These are phyloP conservation scores for Leptothorax acervorum DNA, from an alignment of 2,888 invertebrate species.

Conservation along the genomic window DNA sequence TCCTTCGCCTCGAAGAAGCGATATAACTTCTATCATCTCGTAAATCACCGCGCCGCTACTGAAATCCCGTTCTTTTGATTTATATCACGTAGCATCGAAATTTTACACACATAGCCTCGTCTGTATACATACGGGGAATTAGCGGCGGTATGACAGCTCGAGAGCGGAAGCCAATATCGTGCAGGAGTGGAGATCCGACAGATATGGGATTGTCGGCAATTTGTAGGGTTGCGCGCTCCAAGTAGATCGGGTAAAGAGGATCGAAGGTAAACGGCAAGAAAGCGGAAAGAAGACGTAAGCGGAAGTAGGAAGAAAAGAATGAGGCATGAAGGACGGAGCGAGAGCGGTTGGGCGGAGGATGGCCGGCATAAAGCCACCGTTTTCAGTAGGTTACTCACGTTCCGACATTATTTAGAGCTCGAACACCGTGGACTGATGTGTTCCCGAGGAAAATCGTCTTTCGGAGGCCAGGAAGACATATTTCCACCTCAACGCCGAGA, in stretches of 20 bases:
- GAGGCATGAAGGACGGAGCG: conserved; percentile 21
- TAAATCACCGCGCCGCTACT: conserved; percentile 34
- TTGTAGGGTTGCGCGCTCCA: conserved; percentile 59
- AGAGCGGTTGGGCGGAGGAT: conserved; percentile 59
- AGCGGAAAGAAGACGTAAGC: conserved; percentile 45
- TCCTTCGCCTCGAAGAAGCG: conserved; percentile 14
- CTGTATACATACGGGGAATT: conserved; percentile 50
- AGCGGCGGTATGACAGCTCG: conserved; percentile 47
- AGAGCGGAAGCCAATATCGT: conserved; percentile 53
- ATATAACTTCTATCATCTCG: conserved; percentile 20
- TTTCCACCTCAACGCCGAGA: conserved; percentile 57
- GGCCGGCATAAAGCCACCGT: conserved; percentile 63
- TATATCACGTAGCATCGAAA: conserved; percentile 40
- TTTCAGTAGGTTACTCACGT: conserved; percentile 75
- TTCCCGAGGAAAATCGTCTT: conserved; percentile 69
- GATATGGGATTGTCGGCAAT: conserved; percentile 72
- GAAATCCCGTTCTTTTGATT: conserved; percentile 35
- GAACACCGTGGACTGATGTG: conserved; percentile 70
- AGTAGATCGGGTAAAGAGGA: conserved; percentile 40
- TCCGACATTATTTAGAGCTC: conserved; percentile 73
- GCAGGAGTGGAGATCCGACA: conserved; percentile 50
- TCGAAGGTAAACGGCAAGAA: conserved; percentile 39
- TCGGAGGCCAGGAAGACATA: conserved; percentile 61
- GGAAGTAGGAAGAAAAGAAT: conserved; percentile 30
- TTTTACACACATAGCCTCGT: conserved; percentile 10